A percentile compares a stretch with the other conserved stretches of the same genome.
phyloP scores from a whole-genome alignment of 2,888 invertebrate genomes.

The Gymnoscelis rufifasciata region DNA sequence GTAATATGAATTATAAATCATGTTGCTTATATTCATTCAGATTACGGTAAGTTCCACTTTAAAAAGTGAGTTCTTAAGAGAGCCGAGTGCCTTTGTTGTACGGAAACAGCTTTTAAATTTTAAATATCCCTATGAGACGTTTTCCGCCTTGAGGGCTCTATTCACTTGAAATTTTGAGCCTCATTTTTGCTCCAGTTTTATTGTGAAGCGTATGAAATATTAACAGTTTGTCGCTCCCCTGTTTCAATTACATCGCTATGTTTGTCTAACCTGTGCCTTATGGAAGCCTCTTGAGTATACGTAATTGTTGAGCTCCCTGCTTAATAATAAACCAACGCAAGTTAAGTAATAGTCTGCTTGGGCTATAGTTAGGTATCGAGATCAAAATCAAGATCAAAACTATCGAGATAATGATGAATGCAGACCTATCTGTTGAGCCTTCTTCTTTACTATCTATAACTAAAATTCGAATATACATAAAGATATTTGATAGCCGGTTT shows the following conservation, averaged over 20 bases:
- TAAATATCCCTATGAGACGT: slow-evolving; percentile 14
- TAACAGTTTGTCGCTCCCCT: slow-evolving; percentile 28
- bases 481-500: too few relatives aligned
- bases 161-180: slow-evolving; percentile 20
- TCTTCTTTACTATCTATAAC: too few relatives aligned
- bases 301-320: slow-evolving; percentile 40
- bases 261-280: slow-evolving; percentile 32
- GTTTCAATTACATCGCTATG: slow-evolving; percentile 34
- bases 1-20: too few relatives aligned
- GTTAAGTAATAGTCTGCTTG: too few relatives aligned
- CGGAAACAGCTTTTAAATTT: slow-evolving; percentile 17
- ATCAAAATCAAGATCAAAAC: too few relatives aligned
- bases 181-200: slow-evolving; percentile 18
- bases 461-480: too few relatives aligned
- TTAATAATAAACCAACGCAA: neutral
- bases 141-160: slow-evolving; percentile 12
- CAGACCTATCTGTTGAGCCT: too few relatives aligned
- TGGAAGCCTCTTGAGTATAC: slow-evolving; percentile 33
- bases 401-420: too few relatives aligned
- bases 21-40: too few relatives aligned
- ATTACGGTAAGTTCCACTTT: neutral
- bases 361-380: too few relatives aligned
- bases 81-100: slow-evolving; percentile 13
- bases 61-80: neutral
- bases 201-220: slow-evolving; percentile 32